Evolutionary conservation across 2,888 invertebrate genomes (phyloP), one percentile per base, ranked within the genome.

Genomic region (Cheilosia variabilis): DNA sequence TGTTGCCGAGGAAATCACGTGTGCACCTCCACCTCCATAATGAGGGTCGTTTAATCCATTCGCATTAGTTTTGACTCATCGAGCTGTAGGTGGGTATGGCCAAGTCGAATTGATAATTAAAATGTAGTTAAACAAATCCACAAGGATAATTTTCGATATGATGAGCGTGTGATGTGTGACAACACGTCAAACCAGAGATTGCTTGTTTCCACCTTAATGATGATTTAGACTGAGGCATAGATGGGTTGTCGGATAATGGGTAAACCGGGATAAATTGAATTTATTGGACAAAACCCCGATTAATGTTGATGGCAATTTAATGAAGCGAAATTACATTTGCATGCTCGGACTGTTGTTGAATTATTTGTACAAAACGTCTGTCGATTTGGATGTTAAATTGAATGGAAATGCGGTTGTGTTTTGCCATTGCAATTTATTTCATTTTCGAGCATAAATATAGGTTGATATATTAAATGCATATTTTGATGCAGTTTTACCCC

Each of bases 301-400:
- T 78, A 72, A 78, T 55, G 78, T 55, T 83, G 82, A 83, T 83
- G 82, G 82, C 50, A 57, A 78, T 78, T 83, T 78, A 83, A 83
- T 83, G 82, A 83, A 72, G 62, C 82, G 78, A 55, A 62, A 47
- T 83, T 66, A 72, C 78, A 72, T 77, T 72, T 68, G 65, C 43
- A 45, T 72, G 47, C 22, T 41, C 5, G 17, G 52, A 24, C 4
- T 68, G 57, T 50, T 66, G 53, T 72, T 68, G 6, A 60, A 72
- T 65, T 52, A 27, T 43, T 9, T 31, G 31, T 9, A 15, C 31
- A 27, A 27, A 37, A 41, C 43, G 41, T 55, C 65, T 69, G 62
- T 52, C 52, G 13, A 60, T 72, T 69, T 69, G 19, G 27, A 17
- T 52, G 63, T 43, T 71, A 77, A 82, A 77, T 77, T 77, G 77